Evolutionary conservation across 2,113 vertebrate species (phyloP).

Genomic region (Vulpes lagopus): DNA sequence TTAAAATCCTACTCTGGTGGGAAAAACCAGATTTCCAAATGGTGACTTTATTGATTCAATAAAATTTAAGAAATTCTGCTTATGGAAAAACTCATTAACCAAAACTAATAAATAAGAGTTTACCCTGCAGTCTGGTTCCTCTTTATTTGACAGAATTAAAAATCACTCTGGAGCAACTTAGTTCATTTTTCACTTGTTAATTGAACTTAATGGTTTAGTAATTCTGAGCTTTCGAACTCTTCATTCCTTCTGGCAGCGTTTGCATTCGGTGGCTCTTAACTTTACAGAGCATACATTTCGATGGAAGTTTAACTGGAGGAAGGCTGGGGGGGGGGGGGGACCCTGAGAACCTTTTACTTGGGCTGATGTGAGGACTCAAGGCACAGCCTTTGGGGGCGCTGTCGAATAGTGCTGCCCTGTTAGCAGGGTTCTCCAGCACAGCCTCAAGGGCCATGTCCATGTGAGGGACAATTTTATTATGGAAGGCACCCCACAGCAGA

Average conservation of each 20-base stretch:
- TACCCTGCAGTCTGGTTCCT: slow-evolving; percentile 82
- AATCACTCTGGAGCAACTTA: slow-evolving; percentile 80
- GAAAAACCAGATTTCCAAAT: slow-evolving; percentile 81
- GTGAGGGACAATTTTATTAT: slow-evolving; percentile 81
- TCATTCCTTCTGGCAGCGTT: slow-evolving; percentile 67
- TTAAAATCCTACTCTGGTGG: slow-evolving; percentile 77
- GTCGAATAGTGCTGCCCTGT: slow-evolving; percentile 67
- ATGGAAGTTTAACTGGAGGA: slow-evolving; percentile 54
- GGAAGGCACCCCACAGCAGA: slow-evolving; percentile 75
- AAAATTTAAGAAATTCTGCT: slow-evolving; percentile 84
- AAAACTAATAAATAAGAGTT: slow-evolving; percentile 84
- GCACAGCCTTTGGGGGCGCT: slow-evolving; percentile 29
- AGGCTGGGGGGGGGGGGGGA: slow-evolving; percentile 31
- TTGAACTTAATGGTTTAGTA: slow-evolving; percentile 72
- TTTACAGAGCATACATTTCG: slow-evolving; percentile 65
- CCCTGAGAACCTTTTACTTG: slow-evolving; percentile 77
- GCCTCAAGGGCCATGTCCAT: slow-evolving; percentile 54
- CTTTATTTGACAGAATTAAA: slow-evolving; percentile 84
- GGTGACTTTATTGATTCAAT: slow-evolving; percentile 83
- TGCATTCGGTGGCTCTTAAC: slow-evolving; percentile 50
- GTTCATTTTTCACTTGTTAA: slow-evolving; percentile 82
- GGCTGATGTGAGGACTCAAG: slow-evolving; percentile 80
- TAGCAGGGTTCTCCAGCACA: slow-evolving; percentile 52
- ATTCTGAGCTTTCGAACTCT: slow-evolving; percentile 61
- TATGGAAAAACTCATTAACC: slow-evolving; percentile 84